Evolutionary conservation across 1,140 invertebrate genomes (phyloP).

Genomic region (Bombyx mandarina): DNA sequence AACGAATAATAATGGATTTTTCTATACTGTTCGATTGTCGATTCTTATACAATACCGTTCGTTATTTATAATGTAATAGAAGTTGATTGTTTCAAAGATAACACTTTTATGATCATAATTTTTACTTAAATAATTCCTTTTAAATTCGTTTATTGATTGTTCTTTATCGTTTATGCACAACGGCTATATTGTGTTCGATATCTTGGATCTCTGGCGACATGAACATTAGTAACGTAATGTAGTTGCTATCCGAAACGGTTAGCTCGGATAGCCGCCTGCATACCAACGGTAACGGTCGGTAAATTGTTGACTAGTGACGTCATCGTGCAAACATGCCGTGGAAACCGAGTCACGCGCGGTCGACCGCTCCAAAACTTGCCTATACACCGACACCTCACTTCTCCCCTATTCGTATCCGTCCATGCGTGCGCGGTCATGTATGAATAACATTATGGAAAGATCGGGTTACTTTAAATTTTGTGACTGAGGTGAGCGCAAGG

Average conservation of each 20-base stretch:
- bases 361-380: conserved; percentile 21
- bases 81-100: no score
- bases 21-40: no score
- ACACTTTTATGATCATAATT: no score
- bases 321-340: conserved; percentile 44
- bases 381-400: conserved; percentile 38
- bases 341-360: conserved; percentile 21
- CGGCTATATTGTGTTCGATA: no score
- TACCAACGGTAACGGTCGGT: conserved; percentile 25
- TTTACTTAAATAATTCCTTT: neutral
- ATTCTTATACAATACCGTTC: no score
- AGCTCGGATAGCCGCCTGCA: conserved; percentile 13
- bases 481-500: conserved; percentile 48
- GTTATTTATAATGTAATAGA: no score
- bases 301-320: conserved; percentile 46
- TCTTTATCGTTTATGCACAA: neutral
- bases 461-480: conserved; percentile 24
- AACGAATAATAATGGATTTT: no score
- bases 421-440: conserved; percentile 24
- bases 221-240: conserved; percentile 3
- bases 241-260: conserved; percentile 15
- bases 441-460: conserved; percentile 9
- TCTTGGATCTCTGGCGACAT: neutral
- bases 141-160: neutral
- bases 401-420: conserved; percentile 20